phyloP scores from a whole-genome alignment of 2,113 vertebrate species.

The Ctenodactylus gundi region DNA sequence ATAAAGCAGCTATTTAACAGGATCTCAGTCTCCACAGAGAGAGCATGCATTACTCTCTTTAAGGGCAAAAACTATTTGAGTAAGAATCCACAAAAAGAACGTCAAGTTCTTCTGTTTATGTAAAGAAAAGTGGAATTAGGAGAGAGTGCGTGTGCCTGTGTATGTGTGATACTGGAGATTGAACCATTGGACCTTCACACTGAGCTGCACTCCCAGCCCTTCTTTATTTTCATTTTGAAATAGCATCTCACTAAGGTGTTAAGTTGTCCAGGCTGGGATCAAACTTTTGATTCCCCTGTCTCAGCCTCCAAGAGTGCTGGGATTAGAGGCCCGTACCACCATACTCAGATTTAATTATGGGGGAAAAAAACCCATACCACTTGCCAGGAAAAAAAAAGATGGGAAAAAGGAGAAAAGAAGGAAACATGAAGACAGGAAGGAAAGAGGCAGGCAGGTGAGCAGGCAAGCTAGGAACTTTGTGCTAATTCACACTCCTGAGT shows the following conservation, averaged over 20 bases:
- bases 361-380: neutral
- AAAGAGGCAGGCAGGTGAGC: neutral
- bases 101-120: neutral
- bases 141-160: too few relatives aligned
- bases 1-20: neutral
- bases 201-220: too few relatives aligned
- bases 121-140: constrained; percentile 1
- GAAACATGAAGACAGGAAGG: neutral
- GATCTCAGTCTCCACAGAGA: neutral
- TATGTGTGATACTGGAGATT: too few relatives aligned
- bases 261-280: too few relatives aligned
- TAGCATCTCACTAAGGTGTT: too few relatives aligned
- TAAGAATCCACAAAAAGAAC: neutral
- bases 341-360: too few relatives aligned
- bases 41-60: neutral
- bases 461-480: neutral
- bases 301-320: too few relatives aligned
- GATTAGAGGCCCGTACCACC: too few relatives aligned
- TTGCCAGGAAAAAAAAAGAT: neutral
- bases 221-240: too few relatives aligned
- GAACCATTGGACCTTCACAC: too few relatives aligned
- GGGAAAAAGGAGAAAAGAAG: neutral
- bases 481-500: neutral
- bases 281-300: too few relatives aligned
- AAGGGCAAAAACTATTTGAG: neutral